Base-by-base conservation (phyloP, 2,888 invertebrate genomes). In the Mantis religiosa region DNA sequence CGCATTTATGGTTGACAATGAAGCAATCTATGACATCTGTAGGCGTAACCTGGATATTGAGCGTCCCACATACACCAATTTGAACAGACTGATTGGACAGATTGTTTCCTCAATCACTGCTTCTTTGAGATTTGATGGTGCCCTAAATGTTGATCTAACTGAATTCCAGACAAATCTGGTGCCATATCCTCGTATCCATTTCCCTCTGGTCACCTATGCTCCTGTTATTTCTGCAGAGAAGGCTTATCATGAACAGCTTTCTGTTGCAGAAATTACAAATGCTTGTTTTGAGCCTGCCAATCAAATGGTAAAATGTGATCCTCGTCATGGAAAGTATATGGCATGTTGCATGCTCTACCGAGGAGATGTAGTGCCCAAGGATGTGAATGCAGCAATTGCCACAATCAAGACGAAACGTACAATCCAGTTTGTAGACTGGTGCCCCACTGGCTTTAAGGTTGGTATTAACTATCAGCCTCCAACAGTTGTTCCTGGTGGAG, bases 91-190 rank as follows among this genome's bases (percentile, higher is more conserved):
- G 92, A 98, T 99, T 92, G 98, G 98, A 85, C 99, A 99, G 94
- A 98, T 99, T 92, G 98, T 97, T 2, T 98, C 96, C 54, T 97
- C 98, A 89, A 98, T 98, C 93, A 98, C 98, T 7, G 98, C 98
- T 89, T 98, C 98, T 83, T 95, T 98, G 92, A 96, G 98, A 92
- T 98, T 98, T 94, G 98, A 97, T 94, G 98, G 98, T 93, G 98
- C 98, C 91, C 95, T 98, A 91, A 98, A 98, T 94, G 98, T 98
- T 90, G 98, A 98, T 93, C 95, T 98, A 89, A 98, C 98, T 84
- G 98, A 98, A 94, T 98, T 98, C 96, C 98, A 98, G 94, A 98
- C 98, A 92, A 97, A 97, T 94, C 96, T 98, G 96, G 98, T 98
- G 92, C 98, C 98, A 90, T 98, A 98, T 94, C 98, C 98, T 89